Conservation (phyloP, 2,113 vertebrate genomes). For the Peromyscus polionotus region DNA sequence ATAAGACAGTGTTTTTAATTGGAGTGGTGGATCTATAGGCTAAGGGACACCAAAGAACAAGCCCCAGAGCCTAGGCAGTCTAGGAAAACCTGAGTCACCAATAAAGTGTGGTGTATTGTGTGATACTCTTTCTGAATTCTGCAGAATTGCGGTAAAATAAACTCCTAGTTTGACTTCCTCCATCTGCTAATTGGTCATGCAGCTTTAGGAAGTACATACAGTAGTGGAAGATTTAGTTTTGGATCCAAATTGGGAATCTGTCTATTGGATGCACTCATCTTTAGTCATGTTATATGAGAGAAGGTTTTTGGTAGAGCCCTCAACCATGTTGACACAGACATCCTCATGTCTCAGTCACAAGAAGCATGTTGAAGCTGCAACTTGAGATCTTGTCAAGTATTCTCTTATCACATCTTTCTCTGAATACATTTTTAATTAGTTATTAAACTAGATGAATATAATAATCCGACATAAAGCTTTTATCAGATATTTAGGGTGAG, state of each 20-base stretch:
- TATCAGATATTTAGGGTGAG: neutral
- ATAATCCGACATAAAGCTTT: neutral
- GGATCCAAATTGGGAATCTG: neutral
- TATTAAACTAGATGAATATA: neutral
- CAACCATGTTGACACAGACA: neutral
- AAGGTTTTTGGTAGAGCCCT: neutral
- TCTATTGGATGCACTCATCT: neutral
- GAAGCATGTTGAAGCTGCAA: neutral
- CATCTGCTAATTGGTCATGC: neutral
- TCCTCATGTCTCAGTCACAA: neutral
- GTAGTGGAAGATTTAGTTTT: neutral
- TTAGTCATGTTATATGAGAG: neutral
- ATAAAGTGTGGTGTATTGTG: neutral
- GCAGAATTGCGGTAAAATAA: neutral
- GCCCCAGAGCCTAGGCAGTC: too few species aligned
- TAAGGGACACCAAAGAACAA: neutral
- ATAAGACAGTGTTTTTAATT: too few species aligned
- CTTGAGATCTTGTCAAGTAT: neutral
- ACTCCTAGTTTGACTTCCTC: neutral
- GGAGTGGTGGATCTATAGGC: fast-evolving
- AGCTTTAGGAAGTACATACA: neutral
- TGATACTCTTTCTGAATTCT: neutral
- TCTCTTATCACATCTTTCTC: neutral
- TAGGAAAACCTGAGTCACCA: neutral
- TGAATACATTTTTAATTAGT: neutral